phyloP scores from a whole-genome alignment of 2,113 vertebrate genomes.

The Podiceps cristatus region DNA sequence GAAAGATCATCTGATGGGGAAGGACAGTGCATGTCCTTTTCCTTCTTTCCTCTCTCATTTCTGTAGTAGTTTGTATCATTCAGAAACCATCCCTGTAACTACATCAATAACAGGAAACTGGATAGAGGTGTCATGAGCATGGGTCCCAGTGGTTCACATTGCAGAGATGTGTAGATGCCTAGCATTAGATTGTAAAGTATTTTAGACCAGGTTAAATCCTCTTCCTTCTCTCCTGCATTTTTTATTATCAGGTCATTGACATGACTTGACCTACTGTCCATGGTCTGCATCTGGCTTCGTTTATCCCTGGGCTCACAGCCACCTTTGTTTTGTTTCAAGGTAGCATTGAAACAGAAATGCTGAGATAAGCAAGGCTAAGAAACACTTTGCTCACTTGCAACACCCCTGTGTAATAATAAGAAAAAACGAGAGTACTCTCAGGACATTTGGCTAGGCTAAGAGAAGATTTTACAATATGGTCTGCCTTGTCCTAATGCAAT shows the following conservation, averaged over 20 bases:
- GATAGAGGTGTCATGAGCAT: not conserved
- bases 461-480: not conserved
- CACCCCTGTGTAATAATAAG: not conserved
- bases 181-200: not conserved
- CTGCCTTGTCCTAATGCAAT: not conserved
- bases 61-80: not conserved
- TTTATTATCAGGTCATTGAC: not conserved
- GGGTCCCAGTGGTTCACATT: not conserved
- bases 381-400: not conserved
- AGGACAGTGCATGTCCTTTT: not conserved
- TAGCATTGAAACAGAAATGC: not conserved
- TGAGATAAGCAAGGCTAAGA: not conserved
- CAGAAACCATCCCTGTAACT: not conserved
- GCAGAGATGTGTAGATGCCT: not conserved
- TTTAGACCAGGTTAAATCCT: not conserved
- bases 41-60: not conserved
- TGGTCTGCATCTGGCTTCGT: not conserved
- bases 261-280: not conserved
- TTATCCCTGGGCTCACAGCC: slow-evolving; percentile 25
- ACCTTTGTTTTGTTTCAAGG: slow-evolving; percentile 38
- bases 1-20: not conserved
- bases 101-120: not conserved
- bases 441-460: not conserved
- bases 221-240: not conserved
- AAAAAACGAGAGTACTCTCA: not conserved